Evolutionary conservation across 2,797 vertebrate species (phyloP).

Genomic region (Notamacropus eugenii): DNA sequence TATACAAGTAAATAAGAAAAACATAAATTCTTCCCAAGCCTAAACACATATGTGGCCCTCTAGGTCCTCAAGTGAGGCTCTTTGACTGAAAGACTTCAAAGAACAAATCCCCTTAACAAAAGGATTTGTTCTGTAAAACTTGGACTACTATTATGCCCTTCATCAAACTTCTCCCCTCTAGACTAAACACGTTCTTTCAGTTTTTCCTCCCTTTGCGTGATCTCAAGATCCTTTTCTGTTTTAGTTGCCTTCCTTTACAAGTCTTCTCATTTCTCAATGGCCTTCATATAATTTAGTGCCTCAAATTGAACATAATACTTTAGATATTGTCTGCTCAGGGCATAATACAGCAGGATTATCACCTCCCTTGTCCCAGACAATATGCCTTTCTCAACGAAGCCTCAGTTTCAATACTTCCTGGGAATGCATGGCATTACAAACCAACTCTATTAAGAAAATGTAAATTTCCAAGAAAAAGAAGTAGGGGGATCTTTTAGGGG

Average conservation of each 20-base stretch:
- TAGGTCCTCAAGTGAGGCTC: too few relatives aligned
- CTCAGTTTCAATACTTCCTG: not conserved
- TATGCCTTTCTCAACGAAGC: not conserved
- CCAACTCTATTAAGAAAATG: not conserved
- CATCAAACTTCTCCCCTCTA: not conserved
- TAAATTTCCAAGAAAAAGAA: not conserved
- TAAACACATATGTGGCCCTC: not conserved
- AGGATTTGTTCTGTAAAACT: too few relatives aligned
- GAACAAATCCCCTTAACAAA: too few relatives aligned
- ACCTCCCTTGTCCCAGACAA: not conserved
- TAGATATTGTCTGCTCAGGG: not conserved
- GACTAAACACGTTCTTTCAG: not conserved
- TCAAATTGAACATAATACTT: not conserved
- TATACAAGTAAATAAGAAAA: not conserved
- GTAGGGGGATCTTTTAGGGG: not conserved
- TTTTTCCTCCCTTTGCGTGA: not conserved
- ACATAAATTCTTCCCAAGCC: not conserved
- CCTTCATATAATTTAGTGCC: not conserved
- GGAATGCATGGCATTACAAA: not conserved
- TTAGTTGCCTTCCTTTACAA: not conserved
- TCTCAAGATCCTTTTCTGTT: not conserved
- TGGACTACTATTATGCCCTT: not conserved
- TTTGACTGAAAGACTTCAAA: too few relatives aligned
- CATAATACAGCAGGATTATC: not conserved
- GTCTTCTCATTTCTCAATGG: not conserved